Percentiles rank a stretch among this genome's conserved stretches.
phyloP scores from a whole-genome alignment of 2,888 invertebrate genomes.

The Pheosia tremula region DNA sequence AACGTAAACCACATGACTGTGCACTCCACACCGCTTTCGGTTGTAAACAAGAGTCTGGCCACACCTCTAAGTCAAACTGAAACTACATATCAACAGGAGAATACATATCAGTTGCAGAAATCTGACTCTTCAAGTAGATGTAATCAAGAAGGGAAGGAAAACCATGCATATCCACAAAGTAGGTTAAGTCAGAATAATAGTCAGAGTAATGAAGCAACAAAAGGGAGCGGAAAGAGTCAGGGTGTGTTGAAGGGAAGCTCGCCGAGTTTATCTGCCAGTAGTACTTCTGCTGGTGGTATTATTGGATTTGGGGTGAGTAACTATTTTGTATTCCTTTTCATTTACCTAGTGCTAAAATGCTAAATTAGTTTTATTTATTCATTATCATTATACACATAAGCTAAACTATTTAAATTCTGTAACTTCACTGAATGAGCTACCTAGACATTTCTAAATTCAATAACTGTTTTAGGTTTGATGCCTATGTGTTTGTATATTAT shows the following conservation, averaged over 20 bases:
- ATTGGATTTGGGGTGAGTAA: conserved; percentile 78
- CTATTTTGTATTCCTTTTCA: background rate
- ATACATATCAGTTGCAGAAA: conserved; percentile 82
- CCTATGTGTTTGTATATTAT: no score
- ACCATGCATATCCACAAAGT: conserved; percentile 82
- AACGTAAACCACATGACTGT: conserved; percentile 83
- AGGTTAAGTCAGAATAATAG: conserved; percentile 75
- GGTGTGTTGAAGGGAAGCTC: conserved; percentile 68
- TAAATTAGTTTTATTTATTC: no score
- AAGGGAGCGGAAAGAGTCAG: conserved; percentile 57
- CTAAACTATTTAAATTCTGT: no score
- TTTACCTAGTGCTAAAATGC: no score
- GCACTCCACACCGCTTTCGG: conserved; percentile 80
- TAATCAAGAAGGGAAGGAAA: conserved; percentile 82
- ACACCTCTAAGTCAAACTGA: conserved; percentile 86
- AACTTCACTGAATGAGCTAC: no score
- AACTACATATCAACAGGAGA: conserved; percentile 81
- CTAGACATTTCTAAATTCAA: no score
- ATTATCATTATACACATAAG: no score
- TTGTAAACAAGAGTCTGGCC: conserved; percentile 87
- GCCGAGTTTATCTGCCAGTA: conserved; percentile 70
- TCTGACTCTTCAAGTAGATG: conserved; percentile 80
- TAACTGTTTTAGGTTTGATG: no score
- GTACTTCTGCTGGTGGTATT: conserved; percentile 64
- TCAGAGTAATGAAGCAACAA: conserved; percentile 69